Evolutionary conservation across 2,888 invertebrate species (phyloP).

Genomic region (Watsonalla cultraria): DNA sequence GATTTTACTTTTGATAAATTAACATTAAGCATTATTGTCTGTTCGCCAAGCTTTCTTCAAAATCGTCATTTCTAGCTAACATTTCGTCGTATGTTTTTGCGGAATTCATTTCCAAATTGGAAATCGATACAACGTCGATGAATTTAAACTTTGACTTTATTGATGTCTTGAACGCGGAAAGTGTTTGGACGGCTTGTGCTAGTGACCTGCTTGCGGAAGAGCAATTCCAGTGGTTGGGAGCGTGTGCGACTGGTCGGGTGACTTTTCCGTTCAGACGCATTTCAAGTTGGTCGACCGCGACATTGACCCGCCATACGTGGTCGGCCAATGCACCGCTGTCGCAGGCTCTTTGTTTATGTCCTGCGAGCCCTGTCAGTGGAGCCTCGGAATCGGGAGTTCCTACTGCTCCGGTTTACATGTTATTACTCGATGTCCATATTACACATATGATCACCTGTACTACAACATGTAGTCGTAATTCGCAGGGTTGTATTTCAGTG

Average conservation of each 20-base stretch:
- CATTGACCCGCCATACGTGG: constrained; percentile 73
- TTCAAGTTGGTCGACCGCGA: constrained; percentile 68
- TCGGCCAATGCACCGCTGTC: constrained; percentile 75
- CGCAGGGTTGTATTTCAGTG: too few species aligned
- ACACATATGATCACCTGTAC: constrained; percentile 5
- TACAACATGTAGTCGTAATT: background rate
- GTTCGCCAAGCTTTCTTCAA: constrained; percentile 12
- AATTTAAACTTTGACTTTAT: background rate
- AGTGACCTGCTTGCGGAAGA: constrained; percentile 64
- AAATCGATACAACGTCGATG: background rate
- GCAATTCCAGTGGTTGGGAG: constrained; percentile 41
- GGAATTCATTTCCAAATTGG: constrained; percentile 10
- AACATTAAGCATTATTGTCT: constrained; percentile 10
- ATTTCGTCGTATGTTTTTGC: constrained; percentile 10
- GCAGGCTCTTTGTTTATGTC: constrained; percentile 76
- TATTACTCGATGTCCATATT: constrained; percentile 10
- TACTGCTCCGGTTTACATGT: constrained; percentile 25
- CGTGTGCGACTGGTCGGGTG: constrained; percentile 47
- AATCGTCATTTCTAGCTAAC: constrained; percentile 12
- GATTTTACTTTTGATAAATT: constrained; percentile 41
- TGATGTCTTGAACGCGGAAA: constrained; percentile 14
- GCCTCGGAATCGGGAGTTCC: constrained; percentile 39
- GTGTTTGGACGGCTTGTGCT: constrained; percentile 37
- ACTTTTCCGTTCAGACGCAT: constrained; percentile 61
- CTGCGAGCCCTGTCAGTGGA: constrained; percentile 45